These are phyloP conservation scores for Spilarctia lutea DNA, from an alignment of 2,888 invertebrate genomes.

Conservation along the genomic window DNA sequence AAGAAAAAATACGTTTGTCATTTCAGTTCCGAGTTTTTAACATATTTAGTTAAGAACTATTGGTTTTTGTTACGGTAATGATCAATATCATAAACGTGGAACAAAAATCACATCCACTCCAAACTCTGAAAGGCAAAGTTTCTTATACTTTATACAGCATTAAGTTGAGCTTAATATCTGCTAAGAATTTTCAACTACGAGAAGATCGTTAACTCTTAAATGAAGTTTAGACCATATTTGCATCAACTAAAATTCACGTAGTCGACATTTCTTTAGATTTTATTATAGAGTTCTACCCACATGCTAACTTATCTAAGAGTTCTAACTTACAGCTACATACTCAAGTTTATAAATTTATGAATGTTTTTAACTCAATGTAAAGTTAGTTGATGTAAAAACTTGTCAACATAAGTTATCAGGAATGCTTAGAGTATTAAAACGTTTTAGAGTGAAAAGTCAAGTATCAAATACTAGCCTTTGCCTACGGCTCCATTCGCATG, in stretches of 20 bases:
- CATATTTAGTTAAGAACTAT: too few relatives aligned
- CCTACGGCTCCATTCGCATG: too few relatives aligned
- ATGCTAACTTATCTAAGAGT: conserved; percentile 26
- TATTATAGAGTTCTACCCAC: conserved; percentile 34
- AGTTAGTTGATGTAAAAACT: background rate
- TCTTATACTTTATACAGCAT: background rate
- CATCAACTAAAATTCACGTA: conserved; percentile 36
- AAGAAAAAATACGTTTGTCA: too few relatives aligned
- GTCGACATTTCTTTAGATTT: conserved; percentile 30
- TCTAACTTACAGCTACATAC: conserved; percentile 23
- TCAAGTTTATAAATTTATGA: conserved; percentile 11
- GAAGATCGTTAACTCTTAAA: background rate
- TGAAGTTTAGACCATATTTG: conserved; percentile 21
- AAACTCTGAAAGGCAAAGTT: background rate
- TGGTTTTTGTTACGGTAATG: too few relatives aligned
- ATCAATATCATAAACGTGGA: background rate
- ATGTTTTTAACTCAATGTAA: background rate
- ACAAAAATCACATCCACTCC: background rate
- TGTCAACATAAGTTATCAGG: background rate
- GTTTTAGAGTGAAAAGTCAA: background rate
- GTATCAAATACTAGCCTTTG: background rate
- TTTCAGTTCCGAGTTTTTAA: too few relatives aligned
- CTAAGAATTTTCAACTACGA: background rate
- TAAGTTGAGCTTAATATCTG: background rate
- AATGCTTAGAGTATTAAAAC: background rate